These are phyloP conservation scores for Dyspetes luteomarginatus DNA, from an alignment of 2,888 invertebrate species.

Conservation along the genomic window DNA sequence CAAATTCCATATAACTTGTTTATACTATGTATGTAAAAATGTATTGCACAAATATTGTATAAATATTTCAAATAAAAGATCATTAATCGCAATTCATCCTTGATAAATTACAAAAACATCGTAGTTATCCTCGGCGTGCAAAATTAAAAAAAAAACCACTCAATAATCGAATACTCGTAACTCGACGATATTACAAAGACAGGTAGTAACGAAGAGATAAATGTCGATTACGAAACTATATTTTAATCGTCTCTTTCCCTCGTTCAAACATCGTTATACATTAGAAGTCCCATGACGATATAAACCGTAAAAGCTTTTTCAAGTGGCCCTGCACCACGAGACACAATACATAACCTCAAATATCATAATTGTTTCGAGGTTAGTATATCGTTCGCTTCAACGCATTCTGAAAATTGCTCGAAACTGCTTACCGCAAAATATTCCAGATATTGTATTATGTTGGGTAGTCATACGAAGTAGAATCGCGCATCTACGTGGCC, in stretches of 20 bases:
- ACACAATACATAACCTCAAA: slow-evolving; percentile 47
- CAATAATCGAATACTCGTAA: slow-evolving; percentile 50
- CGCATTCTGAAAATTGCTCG: slow-evolving; percentile 42
- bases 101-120: too few species aligned
- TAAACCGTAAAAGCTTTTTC: slow-evolving; percentile 48
- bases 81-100: too few species aligned
- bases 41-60: background rate
- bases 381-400: slow-evolving; percentile 26
- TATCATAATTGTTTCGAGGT: slow-evolving; percentile 13
- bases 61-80: background rate
- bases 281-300: slow-evolving; percentile 46
- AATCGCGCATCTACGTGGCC: slow-evolving; percentile 55
- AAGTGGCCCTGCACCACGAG: slow-evolving; percentile 14
- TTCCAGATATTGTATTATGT: slow-evolving; percentile 62
- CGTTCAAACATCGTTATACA: slow-evolving; percentile 50
- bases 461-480: slow-evolving; percentile 67
- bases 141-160: background rate
- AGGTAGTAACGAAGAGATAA: slow-evolving; percentile 50
- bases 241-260: slow-evolving; percentile 39
- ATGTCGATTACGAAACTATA: slow-evolving; percentile 46
- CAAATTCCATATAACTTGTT: too few species aligned
- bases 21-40: too few species aligned
- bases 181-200: slow-evolving; percentile 44
- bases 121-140: too few species aligned
- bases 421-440: slow-evolving; percentile 60